Base-by-base conservation (phyloP, 1,140 invertebrate genomes). In the Drosophila tropicalis region DNA sequence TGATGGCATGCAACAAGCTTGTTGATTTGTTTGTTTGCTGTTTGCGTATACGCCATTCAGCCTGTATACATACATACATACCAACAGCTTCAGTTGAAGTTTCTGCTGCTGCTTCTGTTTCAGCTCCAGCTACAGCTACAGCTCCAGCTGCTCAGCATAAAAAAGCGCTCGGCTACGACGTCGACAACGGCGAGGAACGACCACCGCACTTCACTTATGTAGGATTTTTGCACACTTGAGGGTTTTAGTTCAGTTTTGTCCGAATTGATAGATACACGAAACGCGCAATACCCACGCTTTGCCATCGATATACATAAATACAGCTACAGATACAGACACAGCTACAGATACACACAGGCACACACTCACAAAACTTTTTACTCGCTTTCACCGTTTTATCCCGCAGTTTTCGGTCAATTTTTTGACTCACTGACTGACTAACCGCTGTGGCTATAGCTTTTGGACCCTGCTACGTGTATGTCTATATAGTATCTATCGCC, bases 241-340 rank as follows among this genome's bases (percentile, higher is more conserved):
- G 89, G 84, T 87, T 86, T 87, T 87, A 87, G 83, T 83, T 87
- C 83, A 81, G 84, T 83, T 87, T 89, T 65, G 79, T 70, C 79
- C 82, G 79, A 87, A 86, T 86, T 87, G 79, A 80, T 80, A 87
- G 83, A 77, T 67, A 87, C 79, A 89, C 83, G 83, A 56, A 63
- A 71, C 68, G 63, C 70, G 32, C 61, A 62, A 29, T 62, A 63
- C 57, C 51, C 63, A 69, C 66, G 60, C 67, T 67, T 65, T 39
- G 40, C 56, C 9, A 47, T 36, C 34, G 62, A 57, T 64, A 64
- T 70, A 77, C 67, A 77, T 77, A 77, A 62, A 63, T 67, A 77
- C 74, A 76, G 17, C 2, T 32, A 61, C 40, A 39, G 12, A 32
- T 10, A 17, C 17, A 44, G 7, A 22, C 9, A 51, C 44, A 51